phyloP scores from a whole-genome alignment of 1,140 invertebrate species.

The Uloborus diversus region DNA sequence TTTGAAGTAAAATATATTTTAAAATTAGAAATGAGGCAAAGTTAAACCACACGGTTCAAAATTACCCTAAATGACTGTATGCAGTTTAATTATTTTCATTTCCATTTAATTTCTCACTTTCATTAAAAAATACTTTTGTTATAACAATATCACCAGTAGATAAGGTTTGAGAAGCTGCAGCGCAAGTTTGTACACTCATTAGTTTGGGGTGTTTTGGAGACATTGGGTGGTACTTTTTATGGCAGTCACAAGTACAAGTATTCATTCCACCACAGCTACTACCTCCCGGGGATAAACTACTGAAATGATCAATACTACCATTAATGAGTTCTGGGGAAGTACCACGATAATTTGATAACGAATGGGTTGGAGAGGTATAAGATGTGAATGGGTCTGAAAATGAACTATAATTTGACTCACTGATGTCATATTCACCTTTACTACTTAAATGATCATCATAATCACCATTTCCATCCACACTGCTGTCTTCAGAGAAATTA shows the following conservation, averaged over 20 bases:
- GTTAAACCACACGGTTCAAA: no score
- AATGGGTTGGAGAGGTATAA: conserved; percentile 48
- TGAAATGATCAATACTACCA: conserved; percentile 44
- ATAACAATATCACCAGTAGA: conserved; percentile 94
- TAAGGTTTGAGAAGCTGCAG: conserved; percentile 80
- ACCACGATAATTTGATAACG: conserved; percentile 58
- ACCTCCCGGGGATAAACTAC: conserved; percentile 43
- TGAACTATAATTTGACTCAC: conserved; percentile 53
- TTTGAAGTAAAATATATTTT: no score
- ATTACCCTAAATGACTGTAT: no score
- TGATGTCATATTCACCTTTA: conserved; percentile 52
- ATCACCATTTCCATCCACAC: conserved; percentile 50
- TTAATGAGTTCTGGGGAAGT: conserved; percentile 44
- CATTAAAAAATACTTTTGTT: conserved; percentile 84
- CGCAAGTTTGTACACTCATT: conserved; percentile 58
- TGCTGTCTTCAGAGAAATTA: conserved; percentile 60
- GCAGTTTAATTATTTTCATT: no score
- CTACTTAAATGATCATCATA: conserved; percentile 51
- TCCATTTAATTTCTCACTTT: conserved; percentile 59
- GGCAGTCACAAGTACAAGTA: conserved; percentile 68
- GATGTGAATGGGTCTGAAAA: conserved; percentile 40
- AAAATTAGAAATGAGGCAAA: no score
- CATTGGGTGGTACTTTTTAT: conserved; percentile 71
- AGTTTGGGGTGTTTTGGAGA: conserved; percentile 50
- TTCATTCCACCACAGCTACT: conserved; percentile 66